Percentiles rank a stretch among this genome's conserved stretches.
phyloP scores from a whole-genome alignment of 2,113 vertebrate genomes.

The Lethenteron camtschaticum region DNA sequence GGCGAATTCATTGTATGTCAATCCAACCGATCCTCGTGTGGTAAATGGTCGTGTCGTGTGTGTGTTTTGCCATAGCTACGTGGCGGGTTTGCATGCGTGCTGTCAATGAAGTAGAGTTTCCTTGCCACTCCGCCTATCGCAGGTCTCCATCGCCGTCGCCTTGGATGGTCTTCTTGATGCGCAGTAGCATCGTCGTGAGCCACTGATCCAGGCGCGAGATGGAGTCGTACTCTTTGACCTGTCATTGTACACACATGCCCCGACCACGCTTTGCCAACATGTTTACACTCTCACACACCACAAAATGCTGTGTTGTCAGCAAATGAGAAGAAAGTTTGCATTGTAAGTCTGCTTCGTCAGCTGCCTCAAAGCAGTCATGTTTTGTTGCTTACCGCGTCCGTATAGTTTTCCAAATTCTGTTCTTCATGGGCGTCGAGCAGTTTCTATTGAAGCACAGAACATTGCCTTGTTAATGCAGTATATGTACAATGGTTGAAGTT shows the following conservation, averaged over 20 bases:
- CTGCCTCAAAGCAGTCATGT: too few species aligned
- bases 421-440: conserved; percentile 61
- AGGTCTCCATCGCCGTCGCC: conserved; percentile 29
- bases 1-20: too few species aligned
- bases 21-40: too few species aligned
- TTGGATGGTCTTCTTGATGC: conserved; percentile 40
- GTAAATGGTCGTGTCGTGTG: too few species aligned
- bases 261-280: too few species aligned
- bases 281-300: too few species aligned
- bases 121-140: conserved; percentile 17
- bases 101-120: too few species aligned
- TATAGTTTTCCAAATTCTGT: conserved; percentile 60
- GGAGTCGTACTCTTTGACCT: conserved; percentile 42
- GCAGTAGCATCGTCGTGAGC: conserved; percentile 39
- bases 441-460: conserved; percentile 27
- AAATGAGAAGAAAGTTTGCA: too few species aligned
- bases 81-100: too few species aligned
- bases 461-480: neutral
- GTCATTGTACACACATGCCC: neutral
- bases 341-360: too few species aligned
- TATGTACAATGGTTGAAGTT: neutral
- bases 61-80: too few species aligned
- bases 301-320: too few species aligned
- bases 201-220: conserved; percentile 42
- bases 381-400: conserved; percentile 38